These are phyloP conservation scores for Cepaea hortensis DNA, from an alignment of 2,888 invertebrate species.

Conservation along the genomic window DNA sequence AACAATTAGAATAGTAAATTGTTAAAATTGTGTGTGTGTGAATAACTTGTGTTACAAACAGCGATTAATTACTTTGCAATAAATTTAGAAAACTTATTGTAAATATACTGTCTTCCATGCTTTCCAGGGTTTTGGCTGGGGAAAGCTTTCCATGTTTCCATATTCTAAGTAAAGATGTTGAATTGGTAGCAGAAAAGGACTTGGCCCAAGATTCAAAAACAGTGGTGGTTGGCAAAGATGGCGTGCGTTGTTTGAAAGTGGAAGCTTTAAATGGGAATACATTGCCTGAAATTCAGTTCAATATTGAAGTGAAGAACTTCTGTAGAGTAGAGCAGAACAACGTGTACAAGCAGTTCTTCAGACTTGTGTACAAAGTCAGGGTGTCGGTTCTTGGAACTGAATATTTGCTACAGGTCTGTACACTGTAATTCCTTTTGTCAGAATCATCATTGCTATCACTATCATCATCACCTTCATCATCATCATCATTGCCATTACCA, in stretches of 20 bases:
- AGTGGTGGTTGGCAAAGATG: slow-evolving; percentile 1
- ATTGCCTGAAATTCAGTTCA: neutral
- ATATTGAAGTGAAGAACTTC: slow-evolving; percentile 42
- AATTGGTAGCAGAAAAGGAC: slow-evolving; percentile 37
- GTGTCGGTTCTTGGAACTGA: slow-evolving; percentile 6
- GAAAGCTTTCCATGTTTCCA: slow-evolving; percentile 5
- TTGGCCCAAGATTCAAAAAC: neutral
- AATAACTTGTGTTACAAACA: no score
- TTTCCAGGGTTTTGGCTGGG: slow-evolving; percentile 23
- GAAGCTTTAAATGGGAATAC: neutral
- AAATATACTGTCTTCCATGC: no score
- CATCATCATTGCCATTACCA: no score
- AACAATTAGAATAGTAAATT: no score
- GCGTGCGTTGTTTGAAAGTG: neutral
- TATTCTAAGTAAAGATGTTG: neutral
- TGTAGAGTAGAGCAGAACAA: slow-evolving; percentile 42
- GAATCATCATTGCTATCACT: no score
- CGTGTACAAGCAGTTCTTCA: slow-evolving; percentile 50
- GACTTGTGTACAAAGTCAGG: slow-evolving; percentile 25
- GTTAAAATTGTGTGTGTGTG: no score
- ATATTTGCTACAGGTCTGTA: neutral
- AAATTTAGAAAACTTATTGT: no score
- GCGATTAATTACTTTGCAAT: no score
- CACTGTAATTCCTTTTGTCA: neutral
- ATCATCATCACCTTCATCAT: no score